Base-by-base conservation (phyloP, 1,140 invertebrate genomes). In the Listronotus bonariensis region DNA sequence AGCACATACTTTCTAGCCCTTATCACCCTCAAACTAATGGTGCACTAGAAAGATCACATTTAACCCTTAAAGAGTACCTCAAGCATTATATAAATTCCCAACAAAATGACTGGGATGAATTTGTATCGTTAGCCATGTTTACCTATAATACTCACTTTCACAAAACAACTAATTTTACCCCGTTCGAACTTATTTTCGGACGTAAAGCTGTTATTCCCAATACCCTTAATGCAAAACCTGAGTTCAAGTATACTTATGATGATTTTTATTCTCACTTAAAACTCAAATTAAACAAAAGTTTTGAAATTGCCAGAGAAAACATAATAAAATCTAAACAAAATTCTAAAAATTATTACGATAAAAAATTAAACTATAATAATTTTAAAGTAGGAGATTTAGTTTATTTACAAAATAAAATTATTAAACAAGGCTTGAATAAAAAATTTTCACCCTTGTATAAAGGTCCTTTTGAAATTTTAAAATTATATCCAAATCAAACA, bases 181-280 rank as follows among this genome's bases (percentile, higher is more conserved):
- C 80, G 0, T 80, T 75, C 57, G 75, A 79, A 70, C 31, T 82
- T 14, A 7, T 82, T 9, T 80, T 78, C 53, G 79, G 80, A n/a
- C 26, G 64, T 40, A 74, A 77, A 55, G 55, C 76, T 4, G 43
- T 38, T 15, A 18, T 77, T 17, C 73, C 76, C 12, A 62, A 54
- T 46, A 57, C 60, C n/a, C 9, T 75, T 18, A 66, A 51, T 41
- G 36, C 58, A 67, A 32, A 41, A 17, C 67, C 73, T 42, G 59
- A 70, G 53, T 66, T 68, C 38, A 61, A 42, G 31, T 72, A 73
- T 52, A 72, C 63, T 36, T 78, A 77, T 40, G 74, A 76, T 20
- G 68, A 77, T 65, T 76, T 70, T 65, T 15, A 70, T 43, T 41
- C 53, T 11, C 52, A 74, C 15, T 53, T 78, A 18, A 68, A 76